A percentile compares a stretch with the other conserved stretches of the same genome.
Evolutionary conservation across 92 coral and sea anemone genomes (phyloP).

Genomic region (Montipora capitata): DNA sequence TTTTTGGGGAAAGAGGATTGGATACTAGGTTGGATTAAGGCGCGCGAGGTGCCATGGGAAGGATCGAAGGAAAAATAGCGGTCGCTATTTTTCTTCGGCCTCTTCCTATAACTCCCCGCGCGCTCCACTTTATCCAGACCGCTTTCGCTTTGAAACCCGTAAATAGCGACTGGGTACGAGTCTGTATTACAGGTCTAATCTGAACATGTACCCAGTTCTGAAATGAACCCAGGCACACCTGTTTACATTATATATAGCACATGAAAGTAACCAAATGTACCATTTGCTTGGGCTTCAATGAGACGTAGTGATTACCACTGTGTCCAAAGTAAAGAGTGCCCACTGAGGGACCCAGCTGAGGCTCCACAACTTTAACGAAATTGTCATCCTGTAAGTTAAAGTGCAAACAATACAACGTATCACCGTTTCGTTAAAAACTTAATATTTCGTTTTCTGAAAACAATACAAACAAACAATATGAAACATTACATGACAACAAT

Average conservation of each 20-base stretch:
- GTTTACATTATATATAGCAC: constrained; percentile 1
- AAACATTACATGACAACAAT: background rate
- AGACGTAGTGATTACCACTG: constrained; percentile 55
- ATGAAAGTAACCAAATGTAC: constrained; percentile 1
- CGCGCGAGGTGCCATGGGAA: too few species aligned
- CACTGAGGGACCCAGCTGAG: constrained; percentile 22
- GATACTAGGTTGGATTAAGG: too few species aligned
- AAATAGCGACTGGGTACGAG: too few species aligned
- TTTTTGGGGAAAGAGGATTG: too few species aligned
- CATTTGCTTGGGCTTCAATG: constrained; percentile 40
- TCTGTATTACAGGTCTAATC: too few species aligned
- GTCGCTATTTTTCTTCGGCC: too few species aligned
- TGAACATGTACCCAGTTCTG: too few species aligned
- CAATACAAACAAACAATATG: background rate
- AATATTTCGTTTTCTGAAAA: background rate
- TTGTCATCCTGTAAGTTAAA: constrained; percentile 25
- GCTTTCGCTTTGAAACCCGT: too few species aligned
- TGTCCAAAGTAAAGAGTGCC: constrained; percentile 54
- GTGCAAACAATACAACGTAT: background rate
- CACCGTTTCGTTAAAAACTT: too few species aligned
- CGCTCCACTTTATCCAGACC: too few species aligned
- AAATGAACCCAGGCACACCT: background rate
- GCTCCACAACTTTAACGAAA: background rate
- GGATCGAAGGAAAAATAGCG: too few species aligned
- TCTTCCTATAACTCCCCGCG: too few species aligned